Evolutionary conservation across 2,113 vertebrate species (phyloP).

Genomic region (Plecturocebus donacophilus): DNA sequence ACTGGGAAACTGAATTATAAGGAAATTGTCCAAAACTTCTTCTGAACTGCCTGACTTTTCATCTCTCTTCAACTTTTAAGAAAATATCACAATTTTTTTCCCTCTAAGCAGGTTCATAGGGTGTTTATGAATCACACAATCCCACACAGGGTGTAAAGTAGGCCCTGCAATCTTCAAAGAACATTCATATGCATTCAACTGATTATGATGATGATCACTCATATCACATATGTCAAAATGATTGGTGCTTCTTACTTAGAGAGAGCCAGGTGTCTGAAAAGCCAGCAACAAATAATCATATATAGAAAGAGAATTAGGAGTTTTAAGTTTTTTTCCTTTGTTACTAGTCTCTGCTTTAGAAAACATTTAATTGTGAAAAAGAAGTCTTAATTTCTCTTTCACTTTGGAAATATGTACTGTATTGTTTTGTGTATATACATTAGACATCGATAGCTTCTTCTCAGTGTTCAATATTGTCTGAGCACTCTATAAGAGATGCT

Average conservation of each 20-base stretch:
- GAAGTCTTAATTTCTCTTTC: background rate
- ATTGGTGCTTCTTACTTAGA: slow-evolving; percentile 19
- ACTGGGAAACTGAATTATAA: background rate
- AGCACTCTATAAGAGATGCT: background rate
- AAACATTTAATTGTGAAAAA: background rate
- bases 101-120: background rate
- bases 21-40: background rate
- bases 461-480: background rate
- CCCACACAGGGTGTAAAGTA: background rate
- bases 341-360: slow-evolving; percentile 17
- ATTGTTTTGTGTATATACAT: background rate
- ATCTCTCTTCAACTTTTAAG: background rate
- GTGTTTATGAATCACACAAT: background rate
- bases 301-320: background rate
- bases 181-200: background rate
- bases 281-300: background rate
- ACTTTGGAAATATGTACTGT: background rate
- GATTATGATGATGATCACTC: background rate
- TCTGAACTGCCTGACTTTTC: background rate
- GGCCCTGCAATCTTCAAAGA: background rate
- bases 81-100: background rate
- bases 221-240: slow-evolving; percentile 1
- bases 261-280: slow-evolving; percentile 40
- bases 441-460: background rate
- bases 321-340: background rate